Base-by-base conservation (phyloP, 1,140 invertebrate genomes). In the Bradysia coprophila region DNA sequence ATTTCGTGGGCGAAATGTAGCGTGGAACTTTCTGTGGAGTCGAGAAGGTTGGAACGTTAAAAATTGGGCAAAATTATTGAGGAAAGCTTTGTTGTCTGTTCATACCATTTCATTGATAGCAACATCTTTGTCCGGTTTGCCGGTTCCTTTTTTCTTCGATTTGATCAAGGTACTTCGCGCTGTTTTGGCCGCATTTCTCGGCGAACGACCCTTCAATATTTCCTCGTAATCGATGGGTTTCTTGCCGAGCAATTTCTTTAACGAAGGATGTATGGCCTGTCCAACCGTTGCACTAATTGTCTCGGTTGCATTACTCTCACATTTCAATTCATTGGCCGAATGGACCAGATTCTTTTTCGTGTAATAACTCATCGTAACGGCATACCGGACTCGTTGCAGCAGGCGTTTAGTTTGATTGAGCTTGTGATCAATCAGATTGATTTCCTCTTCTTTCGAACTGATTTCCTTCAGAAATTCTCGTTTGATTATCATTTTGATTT, bases 341-440 rank as follows among this genome's bases (percentile, higher is more conserved):
- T 74, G 50, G 23, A 66, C 53, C 21, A 73, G 53, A 47, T 73
- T 67, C 51, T 75, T 74, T 24, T 74, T 67, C 33, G 70, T 72
- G 46, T 81, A 84, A 59, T 75, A 84, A 40, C 69, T 70, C 13
- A 65, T 69, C 13, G 81, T 69, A 21, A 81, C 64, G 4, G 69
- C 67, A 50, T 79, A 81, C 1, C 79, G 66, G 3, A 90, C 61
- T 43, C 76, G 64, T 49, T 88, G 80, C 10, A 90, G 59, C 24
- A 75, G 60, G 38, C 76, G 67, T 18, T 71, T 57, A 18, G 75
- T 67, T 53, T 71, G 61, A 45, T 67, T 61, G 49, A 81, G 64
- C 45, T 67, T 75, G 44, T 59, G 62, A 50, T 77, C 66, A 41
- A 78, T 72, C 44, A 68, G 50, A 8, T 61, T 40, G 18, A 73